Percentiles rank a stretch among this genome's conserved stretches.
phyloP scores from a whole-genome alignment of 2,113 vertebrate genomes.

The Coracopsis vasa region DNA sequence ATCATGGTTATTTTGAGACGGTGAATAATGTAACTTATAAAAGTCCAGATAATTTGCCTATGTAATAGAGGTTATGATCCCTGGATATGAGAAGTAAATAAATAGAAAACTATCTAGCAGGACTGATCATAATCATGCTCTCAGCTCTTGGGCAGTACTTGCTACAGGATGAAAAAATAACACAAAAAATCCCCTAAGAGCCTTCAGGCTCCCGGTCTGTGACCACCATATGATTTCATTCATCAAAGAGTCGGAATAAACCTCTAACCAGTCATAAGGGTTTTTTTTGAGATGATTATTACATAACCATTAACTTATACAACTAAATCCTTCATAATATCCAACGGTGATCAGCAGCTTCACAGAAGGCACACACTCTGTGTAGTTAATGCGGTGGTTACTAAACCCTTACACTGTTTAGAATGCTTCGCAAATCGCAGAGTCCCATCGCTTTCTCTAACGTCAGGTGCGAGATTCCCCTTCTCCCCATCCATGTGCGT shows the following conservation, averaged over 20 bases:
- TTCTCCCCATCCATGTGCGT: background rate
- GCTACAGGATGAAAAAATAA: background rate
- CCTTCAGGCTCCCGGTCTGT: background rate
- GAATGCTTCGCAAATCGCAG: background rate
- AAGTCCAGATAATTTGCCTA: background rate
- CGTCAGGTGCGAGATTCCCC: background rate
- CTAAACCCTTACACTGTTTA: background rate
- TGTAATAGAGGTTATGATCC: background rate
- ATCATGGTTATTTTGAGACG: background rate
- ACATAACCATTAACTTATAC: background rate
- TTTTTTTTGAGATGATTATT: background rate
- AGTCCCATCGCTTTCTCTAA: background rate
- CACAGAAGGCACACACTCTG: background rate
- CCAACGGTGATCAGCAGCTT: background rate
- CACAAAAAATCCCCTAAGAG: background rate
- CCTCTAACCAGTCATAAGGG: background rate
- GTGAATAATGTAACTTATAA: slow-evolving; percentile 14
- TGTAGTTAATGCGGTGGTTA: background rate
- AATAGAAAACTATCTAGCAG: slow-evolving; percentile 2
- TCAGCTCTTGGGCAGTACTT: background rate
- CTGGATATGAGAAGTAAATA: background rate
- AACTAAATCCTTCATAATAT: background rate
- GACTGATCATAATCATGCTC: background rate
- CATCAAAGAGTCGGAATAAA: background rate
- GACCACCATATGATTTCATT: background rate